phyloP scores from a whole-genome alignment of 2,113 vertebrate genomes.

The Octodon degus region DNA sequence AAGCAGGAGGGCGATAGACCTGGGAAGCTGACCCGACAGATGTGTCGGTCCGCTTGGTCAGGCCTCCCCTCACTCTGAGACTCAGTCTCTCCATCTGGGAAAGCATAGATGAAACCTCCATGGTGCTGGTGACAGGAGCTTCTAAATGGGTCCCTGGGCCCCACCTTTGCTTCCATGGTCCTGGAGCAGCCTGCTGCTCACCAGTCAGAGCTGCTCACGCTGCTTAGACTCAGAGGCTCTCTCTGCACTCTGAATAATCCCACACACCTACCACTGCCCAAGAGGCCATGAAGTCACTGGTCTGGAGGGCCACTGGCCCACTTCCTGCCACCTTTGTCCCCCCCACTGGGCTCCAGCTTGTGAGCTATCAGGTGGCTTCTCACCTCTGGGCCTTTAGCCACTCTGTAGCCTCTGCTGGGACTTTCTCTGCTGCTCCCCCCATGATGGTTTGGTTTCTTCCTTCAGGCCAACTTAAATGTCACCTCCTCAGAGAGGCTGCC shows the following conservation, averaged over 20 bases:
- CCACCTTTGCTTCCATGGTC: background rate
- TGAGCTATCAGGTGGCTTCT: background rate
- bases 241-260: background rate
- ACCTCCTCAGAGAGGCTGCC: background rate
- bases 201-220: background rate
- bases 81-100: background rate
- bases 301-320: background rate
- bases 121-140: background rate
- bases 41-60: background rate
- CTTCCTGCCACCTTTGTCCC: background rate
- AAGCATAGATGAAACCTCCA: background rate
- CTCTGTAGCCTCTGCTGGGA: background rate
- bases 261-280: background rate
- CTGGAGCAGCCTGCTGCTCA: background rate
- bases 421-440: background rate
- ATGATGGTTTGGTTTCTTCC: background rate
- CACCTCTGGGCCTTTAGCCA: background rate
- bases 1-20: background rate
- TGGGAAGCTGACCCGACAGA: background rate
- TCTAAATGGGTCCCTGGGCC: background rate
- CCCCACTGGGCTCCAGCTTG: background rate
- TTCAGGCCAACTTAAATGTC: background rate
- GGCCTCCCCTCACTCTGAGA: background rate
- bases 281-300: accelerated
- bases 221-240: background rate